Conservation (phyloP, 1,140 invertebrate genomes). For the Drosophila bocki region DNA sequence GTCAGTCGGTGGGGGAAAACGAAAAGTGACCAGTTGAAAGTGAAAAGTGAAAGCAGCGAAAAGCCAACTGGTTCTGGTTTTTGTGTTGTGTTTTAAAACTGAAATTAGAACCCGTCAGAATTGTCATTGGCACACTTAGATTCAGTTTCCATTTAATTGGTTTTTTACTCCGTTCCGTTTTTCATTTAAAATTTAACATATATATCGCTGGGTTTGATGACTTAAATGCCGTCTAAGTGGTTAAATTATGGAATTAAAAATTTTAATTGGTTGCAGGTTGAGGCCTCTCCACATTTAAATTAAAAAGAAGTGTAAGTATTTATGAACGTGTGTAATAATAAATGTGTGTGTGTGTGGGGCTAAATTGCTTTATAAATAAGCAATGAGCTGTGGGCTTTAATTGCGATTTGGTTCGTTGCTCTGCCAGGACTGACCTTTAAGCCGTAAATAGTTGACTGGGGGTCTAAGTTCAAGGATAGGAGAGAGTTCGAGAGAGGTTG, state of each 20-base stretch:
- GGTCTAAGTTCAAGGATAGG: not conserved
- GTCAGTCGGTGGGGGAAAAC: not conserved
- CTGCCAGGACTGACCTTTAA: not conserved
- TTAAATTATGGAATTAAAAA: slow-evolving; percentile 36
- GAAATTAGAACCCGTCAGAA: slow-evolving; percentile 42
- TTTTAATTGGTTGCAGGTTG: slow-evolving; percentile 16
- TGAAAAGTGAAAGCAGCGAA: slow-evolving; percentile 43
- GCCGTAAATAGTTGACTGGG: not conserved
- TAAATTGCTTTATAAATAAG: slow-evolving; percentile 36
- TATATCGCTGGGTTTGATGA: slow-evolving; percentile 9
- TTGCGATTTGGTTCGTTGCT: slow-evolving; percentile 4
- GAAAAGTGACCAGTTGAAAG: slow-evolving; percentile 15
- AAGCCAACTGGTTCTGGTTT: slow-evolving; percentile 17
- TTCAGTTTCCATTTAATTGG: slow-evolving; percentile 49
- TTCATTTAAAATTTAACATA: slow-evolving; percentile 24
- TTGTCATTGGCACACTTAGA: slow-evolving; percentile 50
- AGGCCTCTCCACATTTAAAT: not conserved
- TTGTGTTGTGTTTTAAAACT: slow-evolving; percentile 40
- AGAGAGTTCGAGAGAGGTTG: not conserved
- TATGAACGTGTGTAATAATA: not conserved
- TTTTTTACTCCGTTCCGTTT: not conserved
- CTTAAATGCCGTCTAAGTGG: slow-evolving; percentile 24
- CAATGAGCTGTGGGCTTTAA: slow-evolving; percentile 6
- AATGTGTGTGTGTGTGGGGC: slow-evolving; percentile 5
- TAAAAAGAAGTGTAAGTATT: not conserved